Conservation (phyloP, 2,113 vertebrate species). For the Lamprotornis superbus region DNA sequence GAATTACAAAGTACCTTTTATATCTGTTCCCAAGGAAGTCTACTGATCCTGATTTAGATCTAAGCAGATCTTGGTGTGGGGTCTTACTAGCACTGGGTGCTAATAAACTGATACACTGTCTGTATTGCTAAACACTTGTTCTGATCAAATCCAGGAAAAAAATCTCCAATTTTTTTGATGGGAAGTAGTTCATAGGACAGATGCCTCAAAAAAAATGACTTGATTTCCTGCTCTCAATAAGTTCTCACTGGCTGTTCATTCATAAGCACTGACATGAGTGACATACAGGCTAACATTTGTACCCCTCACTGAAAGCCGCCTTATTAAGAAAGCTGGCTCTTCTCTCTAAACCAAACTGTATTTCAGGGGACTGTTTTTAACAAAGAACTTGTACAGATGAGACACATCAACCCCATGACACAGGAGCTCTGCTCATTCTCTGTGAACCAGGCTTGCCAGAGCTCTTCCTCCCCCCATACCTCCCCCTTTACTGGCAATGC, state of each 20-base stretch:
- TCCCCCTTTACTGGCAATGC: neutral
- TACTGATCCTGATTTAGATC: neutral
- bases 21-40: neutral
- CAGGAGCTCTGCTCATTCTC: neutral
- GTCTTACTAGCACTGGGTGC: neutral
- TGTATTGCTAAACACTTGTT: neutral
- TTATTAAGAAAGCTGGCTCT: neutral
- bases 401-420: neutral
- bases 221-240: neutral
- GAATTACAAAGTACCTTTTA: neutral
- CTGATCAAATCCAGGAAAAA: neutral
- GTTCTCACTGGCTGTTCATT: neutral
- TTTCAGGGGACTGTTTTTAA: neutral
- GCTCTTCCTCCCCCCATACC: rapidly evolving
- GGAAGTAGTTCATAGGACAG: neutral
- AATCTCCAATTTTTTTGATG: neutral
- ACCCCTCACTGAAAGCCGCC: neutral
- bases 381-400: neutral
- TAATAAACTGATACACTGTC: neutral
- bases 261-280: neutral
- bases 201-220: neutral
- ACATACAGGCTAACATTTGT: neutral
- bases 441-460: neutral
- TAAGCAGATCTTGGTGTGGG: neutral
- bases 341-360: neutral